Evolutionary conservation across 2,797 vertebrate genomes (phyloP).

Genomic region (Brotula barbata): DNA sequence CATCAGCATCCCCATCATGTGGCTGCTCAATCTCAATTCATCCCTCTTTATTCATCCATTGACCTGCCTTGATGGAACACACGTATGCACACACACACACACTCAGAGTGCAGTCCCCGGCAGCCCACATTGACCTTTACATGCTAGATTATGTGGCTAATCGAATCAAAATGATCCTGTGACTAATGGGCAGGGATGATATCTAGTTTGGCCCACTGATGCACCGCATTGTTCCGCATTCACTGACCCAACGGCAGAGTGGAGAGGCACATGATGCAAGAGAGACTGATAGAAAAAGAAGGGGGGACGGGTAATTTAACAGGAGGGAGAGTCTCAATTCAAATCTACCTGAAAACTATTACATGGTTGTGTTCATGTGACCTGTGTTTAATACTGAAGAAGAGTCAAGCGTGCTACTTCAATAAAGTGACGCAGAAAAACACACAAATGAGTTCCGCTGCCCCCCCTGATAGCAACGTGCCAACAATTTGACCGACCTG

Average conservation of each 20-base stretch:
- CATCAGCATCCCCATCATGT: conserved; percentile 50
- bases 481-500: no score
- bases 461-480: no score
- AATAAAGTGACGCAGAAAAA: no score
- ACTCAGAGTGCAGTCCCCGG: conserved; percentile 21
- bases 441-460: no score
- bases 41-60: conserved; percentile 14
- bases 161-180: conserved; percentile 55
- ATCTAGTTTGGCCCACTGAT: conserved; percentile 41
- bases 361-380: no score
- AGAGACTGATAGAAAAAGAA: neutral
- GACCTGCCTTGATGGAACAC: conserved; percentile 18
- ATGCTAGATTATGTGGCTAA: conserved; percentile 58
- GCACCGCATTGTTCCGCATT: conserved; percentile 24
- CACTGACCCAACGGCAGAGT: conserved; percentile 15
- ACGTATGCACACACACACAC: conserved; percentile 17
- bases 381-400: no score
- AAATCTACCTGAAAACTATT: no score
- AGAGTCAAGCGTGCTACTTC: no score
- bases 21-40: neutral
- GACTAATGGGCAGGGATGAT: conserved; percentile 36
- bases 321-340: no score
- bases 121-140: conserved; percentile 61
- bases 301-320: no score
- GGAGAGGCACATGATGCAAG: neutral